These are phyloP conservation scores for Candoia aspera DNA, from an alignment of 2,113 vertebrate species.

Conservation along the genomic window DNA sequence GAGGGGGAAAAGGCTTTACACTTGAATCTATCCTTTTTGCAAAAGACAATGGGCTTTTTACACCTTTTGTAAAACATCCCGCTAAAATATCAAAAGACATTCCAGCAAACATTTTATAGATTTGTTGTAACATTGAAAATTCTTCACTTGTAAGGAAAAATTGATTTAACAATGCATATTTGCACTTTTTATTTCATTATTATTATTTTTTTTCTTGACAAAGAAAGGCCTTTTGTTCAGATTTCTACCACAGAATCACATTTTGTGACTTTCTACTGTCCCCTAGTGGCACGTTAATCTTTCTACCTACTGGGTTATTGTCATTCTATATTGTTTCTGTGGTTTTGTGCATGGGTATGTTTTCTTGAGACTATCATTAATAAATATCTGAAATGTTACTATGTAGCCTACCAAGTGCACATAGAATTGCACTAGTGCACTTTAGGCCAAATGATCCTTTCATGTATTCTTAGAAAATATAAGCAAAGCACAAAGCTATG, in stretches of 20 bases:
- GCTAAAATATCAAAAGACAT: slow-evolving; percentile 64
- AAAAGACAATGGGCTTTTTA: slow-evolving; percentile 51
- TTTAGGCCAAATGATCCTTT: slow-evolving; percentile 81
- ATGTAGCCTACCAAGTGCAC: slow-evolving; percentile 76
- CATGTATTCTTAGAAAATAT: slow-evolving; percentile 79
- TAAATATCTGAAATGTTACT: slow-evolving; percentile 90
- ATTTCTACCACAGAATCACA: slow-evolving; percentile 76
- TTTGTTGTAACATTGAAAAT: slow-evolving; percentile 64
- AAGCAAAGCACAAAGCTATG: slow-evolving; percentile 86
- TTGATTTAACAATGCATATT: slow-evolving; percentile 69
- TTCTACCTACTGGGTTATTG: slow-evolving; percentile 71
- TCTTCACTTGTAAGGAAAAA: slow-evolving; percentile 56
- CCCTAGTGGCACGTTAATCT: slow-evolving; percentile 90
- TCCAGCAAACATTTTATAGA: slow-evolving; percentile 57
- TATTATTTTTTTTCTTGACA: slow-evolving; percentile 59
- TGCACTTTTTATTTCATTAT: slow-evolving; percentile 40
- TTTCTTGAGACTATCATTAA: slow-evolving; percentile 84
- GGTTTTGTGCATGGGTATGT: slow-evolving; percentile 48
- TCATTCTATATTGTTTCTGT: slow-evolving; percentile 66
- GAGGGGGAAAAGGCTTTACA: slow-evolving; percentile 64
- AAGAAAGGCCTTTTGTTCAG: slow-evolving; percentile 99
- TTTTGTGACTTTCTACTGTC: slow-evolving; percentile 98
- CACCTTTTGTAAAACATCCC: slow-evolving; percentile 55
- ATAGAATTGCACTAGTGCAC: slow-evolving; percentile 76
- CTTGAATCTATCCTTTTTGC: slow-evolving; percentile 64